Conservation (phyloP, 2,113 vertebrate genomes). For the Oophaga pumilio region DNA sequence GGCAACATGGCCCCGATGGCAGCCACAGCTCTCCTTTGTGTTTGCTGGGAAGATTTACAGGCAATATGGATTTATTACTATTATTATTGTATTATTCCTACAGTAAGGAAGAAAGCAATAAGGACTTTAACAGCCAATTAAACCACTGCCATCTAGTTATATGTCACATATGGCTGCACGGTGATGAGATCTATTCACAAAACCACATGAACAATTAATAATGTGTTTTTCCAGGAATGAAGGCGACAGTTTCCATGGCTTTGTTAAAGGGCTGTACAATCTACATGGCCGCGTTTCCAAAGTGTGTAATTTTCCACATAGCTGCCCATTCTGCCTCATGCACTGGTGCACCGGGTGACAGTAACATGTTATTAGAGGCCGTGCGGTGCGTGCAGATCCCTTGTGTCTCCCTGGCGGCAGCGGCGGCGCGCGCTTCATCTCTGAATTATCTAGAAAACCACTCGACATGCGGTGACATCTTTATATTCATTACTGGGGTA, state of each 20-base stretch:
- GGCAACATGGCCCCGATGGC: too few species aligned
- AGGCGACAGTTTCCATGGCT: background rate
- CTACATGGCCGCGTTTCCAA: background rate
- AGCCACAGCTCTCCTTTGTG: too few species aligned
- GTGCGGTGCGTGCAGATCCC: conserved; percentile 13
- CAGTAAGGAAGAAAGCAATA: too few species aligned
- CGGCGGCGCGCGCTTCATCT: background rate
- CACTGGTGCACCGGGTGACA: conserved; percentile 22
- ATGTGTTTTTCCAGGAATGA: background rate
- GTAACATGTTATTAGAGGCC: conserved; percentile 51
- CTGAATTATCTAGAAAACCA: background rate
- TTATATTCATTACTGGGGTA: background rate
- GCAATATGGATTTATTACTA: too few species aligned
- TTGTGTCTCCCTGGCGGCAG: background rate
- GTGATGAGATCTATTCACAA: background rate
- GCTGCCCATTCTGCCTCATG: conserved; percentile 26
- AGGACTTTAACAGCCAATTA: too few species aligned
- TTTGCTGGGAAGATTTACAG: too few species aligned
- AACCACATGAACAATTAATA: background rate
- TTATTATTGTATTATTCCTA: too few species aligned
- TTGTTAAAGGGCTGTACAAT: background rate
- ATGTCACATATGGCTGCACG: too few species aligned
- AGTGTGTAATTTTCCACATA: conserved; percentile 23
- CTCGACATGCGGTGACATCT: conserved; percentile 26
- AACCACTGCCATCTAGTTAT: too few species aligned